A percentile compares a stretch with the other conserved stretches of the same genome.
Evolutionary conservation across 92 coral and sea anemone genomes (phyloP).

Genomic region (Phymanthus crucifer): DNA sequence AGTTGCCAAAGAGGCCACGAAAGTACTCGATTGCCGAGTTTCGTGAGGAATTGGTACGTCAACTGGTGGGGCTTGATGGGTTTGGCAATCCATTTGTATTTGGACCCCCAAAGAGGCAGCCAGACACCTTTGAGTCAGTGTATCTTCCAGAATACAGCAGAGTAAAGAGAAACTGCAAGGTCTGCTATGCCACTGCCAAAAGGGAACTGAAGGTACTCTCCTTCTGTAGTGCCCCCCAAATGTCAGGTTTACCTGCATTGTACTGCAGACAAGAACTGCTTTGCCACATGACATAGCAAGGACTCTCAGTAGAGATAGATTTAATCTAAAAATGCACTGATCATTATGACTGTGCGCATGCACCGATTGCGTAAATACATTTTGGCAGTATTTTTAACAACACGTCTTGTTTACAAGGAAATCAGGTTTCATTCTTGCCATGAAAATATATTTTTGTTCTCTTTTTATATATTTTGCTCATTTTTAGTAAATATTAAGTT

Average conservation of each 20-base stretch:
- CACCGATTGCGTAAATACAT: too few species aligned
- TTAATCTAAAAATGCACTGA: conserved; percentile 3
- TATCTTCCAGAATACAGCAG: conserved; percentile 12
- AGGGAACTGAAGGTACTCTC: conserved; percentile 27
- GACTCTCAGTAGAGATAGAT: conserved; percentile 21
- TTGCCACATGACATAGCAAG: conserved; percentile 40
- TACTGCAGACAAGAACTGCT: conserved; percentile 33
- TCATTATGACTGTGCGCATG: too few species aligned
- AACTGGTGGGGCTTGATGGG: background rate
- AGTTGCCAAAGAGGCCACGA: too few species aligned
- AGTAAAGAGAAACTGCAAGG: conserved; percentile 41
- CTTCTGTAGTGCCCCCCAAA: conserved; percentile 53
- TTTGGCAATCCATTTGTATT: conserved; percentile 25
- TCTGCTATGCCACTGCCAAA: conserved; percentile 38
- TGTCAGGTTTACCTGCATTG: conserved; percentile 46
- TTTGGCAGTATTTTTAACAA: too few species aligned
- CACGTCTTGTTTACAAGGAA: too few species aligned
- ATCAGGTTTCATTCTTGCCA: too few species aligned
- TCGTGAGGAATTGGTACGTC: background rate
- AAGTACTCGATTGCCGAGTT: background rate
- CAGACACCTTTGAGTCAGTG: conserved; percentile 21
- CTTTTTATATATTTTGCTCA: background rate
- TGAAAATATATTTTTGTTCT: background rate
- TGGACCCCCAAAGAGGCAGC: conserved; percentile 16
- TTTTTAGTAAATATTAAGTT: background rate